Evolutionary conservation across 2,113 vertebrate genomes (phyloP).

Genomic region (Pangasianodon hypophthalmus): DNA sequence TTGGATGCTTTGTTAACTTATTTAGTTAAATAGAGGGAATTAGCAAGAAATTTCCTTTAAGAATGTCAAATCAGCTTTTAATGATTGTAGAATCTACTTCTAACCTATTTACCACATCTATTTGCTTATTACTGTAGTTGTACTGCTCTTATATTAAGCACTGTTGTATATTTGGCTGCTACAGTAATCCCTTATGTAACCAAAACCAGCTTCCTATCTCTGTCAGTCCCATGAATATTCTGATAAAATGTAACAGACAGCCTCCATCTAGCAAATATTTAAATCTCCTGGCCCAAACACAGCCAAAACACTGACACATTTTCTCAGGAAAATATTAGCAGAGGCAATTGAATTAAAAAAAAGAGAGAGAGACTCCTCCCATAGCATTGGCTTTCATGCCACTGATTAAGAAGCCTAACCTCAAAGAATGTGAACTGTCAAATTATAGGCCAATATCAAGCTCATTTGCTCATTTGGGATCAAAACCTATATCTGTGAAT

Average conservation of each 20-base stretch:
- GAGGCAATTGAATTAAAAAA: background rate
- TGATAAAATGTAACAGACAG: background rate
- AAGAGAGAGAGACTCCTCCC: too few relatives aligned
- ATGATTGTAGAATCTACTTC: background rate
- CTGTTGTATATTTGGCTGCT: background rate
- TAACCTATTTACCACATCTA: background rate
- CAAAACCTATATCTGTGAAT: too few relatives aligned
- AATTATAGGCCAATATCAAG: background rate
- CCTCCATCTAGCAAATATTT: background rate
- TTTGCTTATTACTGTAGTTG: background rate
- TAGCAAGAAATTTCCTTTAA: background rate
- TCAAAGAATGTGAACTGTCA: background rate
- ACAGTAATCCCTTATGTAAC: background rate
- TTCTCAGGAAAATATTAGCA: background rate
- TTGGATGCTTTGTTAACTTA: background rate
- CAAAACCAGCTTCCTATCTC: background rate
- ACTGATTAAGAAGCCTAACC: background rate
- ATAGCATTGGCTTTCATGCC: background rate
- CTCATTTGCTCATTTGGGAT: too few relatives aligned
- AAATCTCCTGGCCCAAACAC: background rate
- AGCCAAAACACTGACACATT: background rate
- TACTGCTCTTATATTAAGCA: background rate
- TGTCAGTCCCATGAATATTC: background rate
- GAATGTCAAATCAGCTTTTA: background rate
- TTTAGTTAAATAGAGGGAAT: background rate